Base-by-base conservation (phyloP, 2,797 vertebrate genomes). In the Fratercula arctica region DNA sequence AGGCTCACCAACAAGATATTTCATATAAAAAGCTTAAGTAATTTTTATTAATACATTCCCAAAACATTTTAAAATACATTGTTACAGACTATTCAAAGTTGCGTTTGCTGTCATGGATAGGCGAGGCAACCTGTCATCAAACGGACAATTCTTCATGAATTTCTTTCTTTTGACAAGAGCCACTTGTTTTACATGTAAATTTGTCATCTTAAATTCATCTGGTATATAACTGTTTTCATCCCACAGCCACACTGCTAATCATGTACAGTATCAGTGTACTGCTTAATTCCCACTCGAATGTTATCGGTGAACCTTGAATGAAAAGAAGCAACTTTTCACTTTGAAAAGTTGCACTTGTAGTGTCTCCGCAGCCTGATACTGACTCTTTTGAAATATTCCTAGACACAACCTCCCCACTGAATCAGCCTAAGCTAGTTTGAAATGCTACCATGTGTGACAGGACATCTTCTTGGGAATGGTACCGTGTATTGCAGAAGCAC, bases 251-350 rank as follows among this genome's bases (percentile, higher is more conserved):
- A 3, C 39, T 88, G 46, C 54, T 93, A 35, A 83, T 94, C 61
- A 35, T 19, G 51, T 66, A 46, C 50, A 16, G 54, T 60, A 74
- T 53, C 68, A 70, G 61, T 23, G 37, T 16, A 68, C 33, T 5
- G 5, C 78, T 61, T 37, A 80, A 93, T 74, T 90, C 66, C 68
- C 72, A 69, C 64, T 81, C 2, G 11, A 76, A 89, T 0, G 11
- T 39, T 68, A 28, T 51, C 1, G 0, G 53, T 87, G 76, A 95
- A 67, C 61, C 72, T 87, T 81, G 73, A 93, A 86, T 61, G 67
- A 93, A 69, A 89, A 87, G 75, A 17, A 86, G 35, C 15, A 92
- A 75, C 77, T 88, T 88, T 90, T 94, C 77, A 56, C n/a, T 51
- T 63, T 66, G 88, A 82, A 87, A 94, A 93, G 83, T 60, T 94